These are phyloP conservation scores for Sminthurides aquaticus DNA, from an alignment of 2,888 invertebrate species.

Conservation along the genomic window DNA sequence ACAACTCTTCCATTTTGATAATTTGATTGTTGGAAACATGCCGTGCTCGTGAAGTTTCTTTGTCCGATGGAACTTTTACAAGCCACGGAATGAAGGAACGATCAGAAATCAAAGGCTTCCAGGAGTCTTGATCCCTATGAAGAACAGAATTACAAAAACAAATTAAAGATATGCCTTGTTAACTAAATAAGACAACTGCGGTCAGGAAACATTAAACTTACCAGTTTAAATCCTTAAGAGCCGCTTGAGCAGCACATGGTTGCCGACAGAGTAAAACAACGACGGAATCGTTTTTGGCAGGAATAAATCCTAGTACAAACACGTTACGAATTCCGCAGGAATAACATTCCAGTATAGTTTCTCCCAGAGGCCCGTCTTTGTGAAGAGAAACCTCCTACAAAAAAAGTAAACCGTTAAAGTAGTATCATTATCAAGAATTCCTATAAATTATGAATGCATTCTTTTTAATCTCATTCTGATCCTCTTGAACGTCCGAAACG, in stretches of 20 bases:
- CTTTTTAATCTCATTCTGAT: no score
- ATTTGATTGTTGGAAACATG: conserved; percentile 97
- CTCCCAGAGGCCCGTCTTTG: conserved; percentile 92
- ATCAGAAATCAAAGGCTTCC: conserved; percentile 96
- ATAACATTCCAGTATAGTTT: conserved; percentile 96
- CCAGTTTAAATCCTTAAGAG: conserved; percentile 98
- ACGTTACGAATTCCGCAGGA: conserved; percentile 97
- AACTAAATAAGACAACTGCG: not conserved
- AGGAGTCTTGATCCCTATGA: conserved; percentile 84
- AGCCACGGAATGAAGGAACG: conserved; percentile 94
- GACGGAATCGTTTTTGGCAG: conserved; percentile 96
- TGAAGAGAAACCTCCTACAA: conserved; percentile 84
- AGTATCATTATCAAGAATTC: not conserved
- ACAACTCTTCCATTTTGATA: conserved; percentile 93
- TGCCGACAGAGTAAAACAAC: conserved; percentile 94
- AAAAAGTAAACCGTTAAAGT: conserved; percentile 18
- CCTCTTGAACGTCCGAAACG: no score
- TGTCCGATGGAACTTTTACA: conserved; percentile 93
- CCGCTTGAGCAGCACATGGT: conserved; percentile 95
- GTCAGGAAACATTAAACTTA: conserved; percentile 45
- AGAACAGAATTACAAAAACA: conserved; percentile 3
- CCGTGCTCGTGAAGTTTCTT: conserved; percentile 88
- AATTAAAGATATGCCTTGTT: no score
- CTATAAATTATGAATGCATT: not conserved
- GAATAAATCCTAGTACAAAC: conserved; percentile 96